A percentile compares a stretch with the other conserved stretches of the same genome.
Conservation (phyloP, 2,888 invertebrate genomes). For the Drosophila pseudotakahashii region DNA sequence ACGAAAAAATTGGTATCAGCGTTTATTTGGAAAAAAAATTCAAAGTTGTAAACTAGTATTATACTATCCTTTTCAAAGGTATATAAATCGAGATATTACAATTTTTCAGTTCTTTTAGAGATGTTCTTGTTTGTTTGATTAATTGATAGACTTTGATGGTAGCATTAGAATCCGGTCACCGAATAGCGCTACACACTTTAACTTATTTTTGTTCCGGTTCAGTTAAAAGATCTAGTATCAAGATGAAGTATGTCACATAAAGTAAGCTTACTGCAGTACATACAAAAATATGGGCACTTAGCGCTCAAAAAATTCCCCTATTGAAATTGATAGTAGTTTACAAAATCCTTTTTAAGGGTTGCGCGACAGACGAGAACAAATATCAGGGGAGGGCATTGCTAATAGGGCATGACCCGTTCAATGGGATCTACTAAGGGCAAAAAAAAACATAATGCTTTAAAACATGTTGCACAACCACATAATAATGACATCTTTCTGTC, state of each 20-base stretch:
- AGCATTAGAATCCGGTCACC: no score
- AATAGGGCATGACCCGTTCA: conserved; percentile 52
- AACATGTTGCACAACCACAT: conserved; percentile 78
- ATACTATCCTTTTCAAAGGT: no score
- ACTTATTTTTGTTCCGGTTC: background rate
- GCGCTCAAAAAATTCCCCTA: conserved; percentile 22
- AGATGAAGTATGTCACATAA: background rate
- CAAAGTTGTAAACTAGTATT: no score
- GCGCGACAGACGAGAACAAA: conserved; percentile 29
- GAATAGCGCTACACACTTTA: no score
- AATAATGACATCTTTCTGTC: conserved; percentile 78
- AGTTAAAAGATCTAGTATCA: background rate
- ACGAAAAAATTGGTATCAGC: no score
- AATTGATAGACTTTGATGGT: no score
- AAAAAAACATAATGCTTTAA: conserved; percentile 63
- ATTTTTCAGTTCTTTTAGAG: no score
- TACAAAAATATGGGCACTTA: background rate
- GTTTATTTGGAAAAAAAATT: no score
- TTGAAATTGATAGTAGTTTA: conserved; percentile 43
- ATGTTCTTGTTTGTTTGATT: no score
- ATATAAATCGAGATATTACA: no score
- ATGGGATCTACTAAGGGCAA: conserved; percentile 46
- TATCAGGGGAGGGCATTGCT: conserved; percentile 50
- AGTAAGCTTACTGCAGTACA: background rate
- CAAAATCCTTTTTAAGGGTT: conserved; percentile 54